phyloP scores from a whole-genome alignment of 2,113 vertebrate genomes.

The Phodopus roborovskii region DNA sequence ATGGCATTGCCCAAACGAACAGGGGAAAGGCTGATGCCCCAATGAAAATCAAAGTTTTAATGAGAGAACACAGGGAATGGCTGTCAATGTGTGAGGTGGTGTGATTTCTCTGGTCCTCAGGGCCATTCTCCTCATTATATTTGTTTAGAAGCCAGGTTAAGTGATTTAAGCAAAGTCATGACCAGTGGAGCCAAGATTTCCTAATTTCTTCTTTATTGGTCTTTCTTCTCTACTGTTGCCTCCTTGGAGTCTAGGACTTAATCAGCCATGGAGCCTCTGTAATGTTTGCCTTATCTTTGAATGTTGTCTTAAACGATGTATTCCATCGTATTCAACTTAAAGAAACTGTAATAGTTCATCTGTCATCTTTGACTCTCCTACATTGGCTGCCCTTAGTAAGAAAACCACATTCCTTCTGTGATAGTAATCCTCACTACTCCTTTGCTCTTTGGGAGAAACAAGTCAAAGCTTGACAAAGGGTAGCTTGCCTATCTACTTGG shows the following conservation, averaged over 20 bases:
- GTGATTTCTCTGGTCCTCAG: neutral
- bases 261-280: conserved; percentile 56
- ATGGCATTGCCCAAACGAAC: neutral
- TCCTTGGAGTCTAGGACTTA: conserved; percentile 74
- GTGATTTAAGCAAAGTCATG: neutral
- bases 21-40: neutral
- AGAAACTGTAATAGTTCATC: conserved; percentile 79
- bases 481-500: conserved; percentile 75
- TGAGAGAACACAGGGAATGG: neutral
- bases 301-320: conserved; percentile 77
- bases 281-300: conserved; percentile 77
- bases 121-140: neutral
- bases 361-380: conserved; percentile 82
- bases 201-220: neutral
- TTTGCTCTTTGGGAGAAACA: conserved; percentile 80
- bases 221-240: neutral
- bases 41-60: neutral
- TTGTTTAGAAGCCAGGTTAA: conserved; percentile 1
- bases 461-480: conserved; percentile 82
- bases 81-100: neutral
- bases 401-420: conserved; percentile 86
- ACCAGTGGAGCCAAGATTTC: neutral
- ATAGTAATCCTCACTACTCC: conserved; percentile 84
- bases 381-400: conserved; percentile 82
- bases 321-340: conserved; percentile 75